phyloP scores from a whole-genome alignment of 2,113 vertebrate genomes.

The Brachionichthys hirsutus region DNA sequence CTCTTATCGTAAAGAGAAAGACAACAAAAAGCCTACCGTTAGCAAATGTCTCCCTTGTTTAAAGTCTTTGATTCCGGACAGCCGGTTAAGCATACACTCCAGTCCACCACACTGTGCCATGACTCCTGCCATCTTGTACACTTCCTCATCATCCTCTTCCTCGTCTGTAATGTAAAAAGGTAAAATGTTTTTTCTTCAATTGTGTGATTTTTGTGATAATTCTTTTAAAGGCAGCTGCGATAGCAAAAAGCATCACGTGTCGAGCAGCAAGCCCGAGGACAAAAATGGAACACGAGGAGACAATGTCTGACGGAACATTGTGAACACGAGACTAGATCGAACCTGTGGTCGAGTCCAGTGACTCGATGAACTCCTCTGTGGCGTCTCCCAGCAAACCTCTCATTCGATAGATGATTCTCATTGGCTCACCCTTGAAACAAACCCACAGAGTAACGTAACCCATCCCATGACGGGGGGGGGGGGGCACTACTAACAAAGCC shows the following conservation, averaged over 20 bases:
- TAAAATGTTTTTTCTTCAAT: not conserved
- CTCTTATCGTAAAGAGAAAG: too few relatives aligned
- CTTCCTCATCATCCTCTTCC: conserved; percentile 98
- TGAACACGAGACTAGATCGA: conserved; percentile 14
- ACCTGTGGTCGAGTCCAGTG: conserved; percentile 97
- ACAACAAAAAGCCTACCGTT: conserved; percentile 80
- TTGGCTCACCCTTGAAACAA: conserved; percentile 88
- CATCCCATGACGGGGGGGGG: not conserved
- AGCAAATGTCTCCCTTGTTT: conserved; percentile 96
- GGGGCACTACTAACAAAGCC: too few relatives aligned
- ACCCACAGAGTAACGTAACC: not conserved
- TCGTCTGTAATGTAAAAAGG: conserved; percentile 83
- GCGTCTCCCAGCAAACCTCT: conserved; percentile 96
- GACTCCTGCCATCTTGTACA: conserved; percentile 98
- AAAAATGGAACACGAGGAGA: too few relatives aligned
- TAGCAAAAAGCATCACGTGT: too few relatives aligned
- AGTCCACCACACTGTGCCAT: conserved; percentile 97
- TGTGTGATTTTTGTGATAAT: not conserved
- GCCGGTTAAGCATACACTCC: conserved; percentile 95
- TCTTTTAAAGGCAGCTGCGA: not conserved
- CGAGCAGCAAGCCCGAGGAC: too few relatives aligned
- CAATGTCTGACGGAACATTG: not conserved
- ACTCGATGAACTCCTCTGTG: conserved; percentile 98
- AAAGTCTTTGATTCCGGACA: conserved; percentile 97
- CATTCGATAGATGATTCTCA: conserved; percentile 99